A percentile compares a stretch with the other conserved stretches of the same genome.
phyloP scores from a whole-genome alignment of 2,888 invertebrate genomes.

The Papilio demoleus region DNA sequence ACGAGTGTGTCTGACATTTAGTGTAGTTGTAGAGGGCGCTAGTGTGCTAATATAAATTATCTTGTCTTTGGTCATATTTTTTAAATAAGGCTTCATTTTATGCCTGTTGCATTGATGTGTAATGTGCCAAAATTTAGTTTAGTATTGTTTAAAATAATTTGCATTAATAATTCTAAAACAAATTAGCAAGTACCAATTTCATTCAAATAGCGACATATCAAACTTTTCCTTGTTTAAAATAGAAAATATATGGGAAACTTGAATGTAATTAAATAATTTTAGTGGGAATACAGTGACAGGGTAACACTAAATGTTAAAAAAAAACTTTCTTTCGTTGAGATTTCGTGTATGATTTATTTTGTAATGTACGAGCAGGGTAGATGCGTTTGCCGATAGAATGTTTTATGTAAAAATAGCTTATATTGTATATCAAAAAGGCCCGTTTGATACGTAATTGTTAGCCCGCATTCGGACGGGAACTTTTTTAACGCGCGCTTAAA shows the following conservation, averaged over 20 bases:
- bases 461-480: not conserved
- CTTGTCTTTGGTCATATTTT: not conserved
- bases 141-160: not conserved
- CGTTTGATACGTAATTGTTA: slow-evolving; percentile 11
- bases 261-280: slow-evolving; percentile 19
- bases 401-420: slow-evolving; percentile 2
- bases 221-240: slow-evolving; percentile 41
- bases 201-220: slow-evolving; percentile 48
- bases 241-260: slow-evolving; percentile 30
- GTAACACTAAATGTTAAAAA: slow-evolving; percentile 8
- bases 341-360: not conserved
- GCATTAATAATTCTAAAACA: not conserved
- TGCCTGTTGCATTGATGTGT: not conserved
- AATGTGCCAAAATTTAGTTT: slow-evolving; percentile 30
- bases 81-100: not conserved
- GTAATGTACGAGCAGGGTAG: slow-evolving; percentile 5
- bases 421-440: not conserved
- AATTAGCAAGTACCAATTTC: not conserved
- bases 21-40: not conserved
- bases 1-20: too few relatives aligned
- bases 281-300: slow-evolving; percentile 21
- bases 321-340: not conserved
- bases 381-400: not conserved
- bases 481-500: too few relatives aligned
- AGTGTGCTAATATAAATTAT: not conserved